A percentile compares a stretch with the other conserved stretches of the same genome.
Conservation (phyloP, 2,797 vertebrate genomes). For the Rousettus madagascariensis region DNA sequence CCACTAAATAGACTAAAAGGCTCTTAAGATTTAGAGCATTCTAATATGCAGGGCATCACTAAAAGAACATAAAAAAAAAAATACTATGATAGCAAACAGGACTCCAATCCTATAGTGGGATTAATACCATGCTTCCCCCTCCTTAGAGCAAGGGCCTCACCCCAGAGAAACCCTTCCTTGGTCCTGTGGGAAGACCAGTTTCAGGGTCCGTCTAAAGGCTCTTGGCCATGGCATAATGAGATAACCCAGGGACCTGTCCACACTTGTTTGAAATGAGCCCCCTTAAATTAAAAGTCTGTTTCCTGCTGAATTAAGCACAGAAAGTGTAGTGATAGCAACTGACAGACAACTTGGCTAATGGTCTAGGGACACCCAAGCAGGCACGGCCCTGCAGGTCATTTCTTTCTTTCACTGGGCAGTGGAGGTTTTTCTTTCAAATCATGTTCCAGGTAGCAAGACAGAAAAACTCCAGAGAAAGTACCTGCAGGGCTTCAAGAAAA, state of each 20-base stretch:
- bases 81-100: neutral
- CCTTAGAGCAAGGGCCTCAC: neutral
- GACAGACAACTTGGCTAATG: neutral
- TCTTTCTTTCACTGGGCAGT: neutral
- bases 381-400: neutral
- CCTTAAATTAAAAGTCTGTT: neutral
- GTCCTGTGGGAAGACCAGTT: neutral
- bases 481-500: neutral
- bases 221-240: neutral
- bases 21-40: constrained; percentile 24
- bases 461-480: neutral
- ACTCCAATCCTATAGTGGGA: neutral
- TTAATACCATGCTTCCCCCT: neutral
- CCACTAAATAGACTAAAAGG: constrained; percentile 4
- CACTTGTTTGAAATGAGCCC: neutral
- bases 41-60: neutral
- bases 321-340: neutral
- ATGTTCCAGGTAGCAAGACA: neutral
- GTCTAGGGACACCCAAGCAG: neutral
- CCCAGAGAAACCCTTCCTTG: neutral
- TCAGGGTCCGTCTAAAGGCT: neutral
- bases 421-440: constrained; percentile 28
- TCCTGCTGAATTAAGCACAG: neutral
- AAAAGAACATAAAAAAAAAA: neutral
- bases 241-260: neutral